These are phyloP conservation scores for Eudyptes chrysolophus DNA, from an alignment of 2,113 vertebrate species.

Conservation along the genomic window DNA sequence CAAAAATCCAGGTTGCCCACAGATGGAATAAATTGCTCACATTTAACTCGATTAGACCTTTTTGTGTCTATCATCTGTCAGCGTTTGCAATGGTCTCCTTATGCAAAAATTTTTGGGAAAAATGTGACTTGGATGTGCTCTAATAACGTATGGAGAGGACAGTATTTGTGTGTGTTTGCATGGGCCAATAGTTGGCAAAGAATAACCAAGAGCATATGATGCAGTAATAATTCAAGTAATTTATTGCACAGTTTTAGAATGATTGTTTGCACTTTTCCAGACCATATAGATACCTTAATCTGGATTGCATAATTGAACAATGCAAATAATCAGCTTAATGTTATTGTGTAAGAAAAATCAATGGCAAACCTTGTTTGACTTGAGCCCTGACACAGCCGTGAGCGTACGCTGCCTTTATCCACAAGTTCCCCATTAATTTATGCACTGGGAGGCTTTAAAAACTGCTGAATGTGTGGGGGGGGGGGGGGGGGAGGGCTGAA, in stretches of 20 bases:
- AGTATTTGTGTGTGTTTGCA: background rate
- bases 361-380: background rate
- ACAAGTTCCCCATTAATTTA: background rate
- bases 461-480: background rate
- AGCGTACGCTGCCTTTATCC: background rate
- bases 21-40: background rate
- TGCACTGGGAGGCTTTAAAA: background rate
- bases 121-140: background rate
- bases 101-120: background rate
- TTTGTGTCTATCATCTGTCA: background rate
- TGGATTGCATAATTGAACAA: background rate
- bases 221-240: conserved; percentile 43
- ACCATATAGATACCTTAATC: background rate
- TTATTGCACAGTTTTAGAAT: background rate
- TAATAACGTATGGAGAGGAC: background rate
- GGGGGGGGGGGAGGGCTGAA: background rate
- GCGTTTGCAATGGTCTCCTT: background rate
- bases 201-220: background rate
- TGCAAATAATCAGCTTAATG: background rate
- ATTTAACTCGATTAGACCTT: background rate
- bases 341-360: background rate
- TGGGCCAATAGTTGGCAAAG: conserved; percentile 23
- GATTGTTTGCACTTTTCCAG: background rate
- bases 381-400: background rate
- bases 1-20: background rate